A percentile compares a stretch with the other conserved stretches of the same genome.
Conservation (phyloP, 2,888 invertebrate species). For the Caenorhabditis doughertyi region DNA sequence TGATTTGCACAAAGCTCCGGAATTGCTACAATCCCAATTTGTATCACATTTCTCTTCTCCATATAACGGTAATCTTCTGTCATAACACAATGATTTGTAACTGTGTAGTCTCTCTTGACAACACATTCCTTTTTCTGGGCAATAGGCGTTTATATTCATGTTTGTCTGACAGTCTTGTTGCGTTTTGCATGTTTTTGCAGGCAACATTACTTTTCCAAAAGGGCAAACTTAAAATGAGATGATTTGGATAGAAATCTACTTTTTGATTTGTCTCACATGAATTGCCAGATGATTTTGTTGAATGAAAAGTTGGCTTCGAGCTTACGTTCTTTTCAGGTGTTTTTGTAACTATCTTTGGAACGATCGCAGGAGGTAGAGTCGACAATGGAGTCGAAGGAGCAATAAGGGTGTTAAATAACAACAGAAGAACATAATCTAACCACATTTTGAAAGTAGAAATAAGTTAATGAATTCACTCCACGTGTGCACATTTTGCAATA, state of each 20-base stretch:
- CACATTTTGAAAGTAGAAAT: too few species aligned
- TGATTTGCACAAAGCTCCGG: slow-evolving; percentile 19
- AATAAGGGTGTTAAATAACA: too few species aligned
- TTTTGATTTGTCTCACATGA: too few species aligned
- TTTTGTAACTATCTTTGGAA: too few species aligned
- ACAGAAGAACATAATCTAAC: too few species aligned
- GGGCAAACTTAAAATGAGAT: not conserved
- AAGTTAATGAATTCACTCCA: too few species aligned
- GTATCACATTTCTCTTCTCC: slow-evolving; percentile 20
- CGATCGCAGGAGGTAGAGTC: too few species aligned
- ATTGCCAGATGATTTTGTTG: too few species aligned
- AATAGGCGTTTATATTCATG: slow-evolving; percentile 11
- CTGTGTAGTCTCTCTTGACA: slow-evolving; percentile 10
- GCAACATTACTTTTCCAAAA: slow-evolving; percentile 4
- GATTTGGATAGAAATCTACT: not conserved
- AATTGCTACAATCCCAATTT: not conserved
- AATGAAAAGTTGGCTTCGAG: too few species aligned
- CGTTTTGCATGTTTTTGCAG: not conserved
- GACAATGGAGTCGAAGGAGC: too few species aligned
- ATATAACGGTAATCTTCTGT: slow-evolving; percentile 21
- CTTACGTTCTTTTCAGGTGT: too few species aligned
- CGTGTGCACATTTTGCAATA: too few species aligned
- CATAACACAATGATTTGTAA: slow-evolving; percentile 19
- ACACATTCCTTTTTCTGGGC: slow-evolving; percentile 18
- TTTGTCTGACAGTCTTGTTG: slow-evolving; percentile 22